Evolutionary conservation across 2,113 vertebrate species (phyloP), one percentile per base, ranked within the genome.

Genomic region (Indicator indicator): DNA sequence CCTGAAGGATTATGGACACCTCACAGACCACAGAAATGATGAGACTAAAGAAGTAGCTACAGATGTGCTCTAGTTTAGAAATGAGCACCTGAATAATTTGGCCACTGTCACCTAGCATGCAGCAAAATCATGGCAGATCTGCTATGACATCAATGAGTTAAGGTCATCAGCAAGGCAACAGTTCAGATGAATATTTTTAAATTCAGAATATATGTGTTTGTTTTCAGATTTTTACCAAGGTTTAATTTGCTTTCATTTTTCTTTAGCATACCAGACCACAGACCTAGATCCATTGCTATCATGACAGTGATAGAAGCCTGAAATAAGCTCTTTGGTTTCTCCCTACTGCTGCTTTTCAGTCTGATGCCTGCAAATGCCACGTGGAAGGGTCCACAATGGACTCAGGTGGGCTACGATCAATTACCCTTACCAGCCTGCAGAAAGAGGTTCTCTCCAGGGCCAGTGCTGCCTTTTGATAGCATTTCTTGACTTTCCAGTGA

Each of bases 371-470:
- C 38, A 54, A 73, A 68, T 55, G 13, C 70, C n/a, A 14, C 2
- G 14, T 40, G 48, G 83, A 67, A 78, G 6, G 14, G 48, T 55
- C 46, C n/a, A 44, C 11, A 32, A 3, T 23, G 27, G 54, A 55
- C 20, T 69, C 11, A 2, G 14, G 30, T 28, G 67, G 58, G 11
- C 40, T 65, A 48, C 0, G 1, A 21, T 26, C 40, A 8, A 8
- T 46, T n/a, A 2, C 11, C 60, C 42, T 42, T 36, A 21, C 27
- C 16, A 77, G 7, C 52, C 60, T 74, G 42, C 42, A 79, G 48
- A 48, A 74, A 50, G 36, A 73, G 11, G 4, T 50, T 24, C 17
- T 80, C 76, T 14, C 68, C 50, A 55, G 65, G 54, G 59, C 73
- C 72, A 92, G 24, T 38, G 62, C 19, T 70, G 70, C 42, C 28